A percentile compares a stretch with the other conserved stretches of the same genome.
Conservation (phyloP, 2,888 invertebrate genomes). For the Megaustenia siamemsis region DNA sequence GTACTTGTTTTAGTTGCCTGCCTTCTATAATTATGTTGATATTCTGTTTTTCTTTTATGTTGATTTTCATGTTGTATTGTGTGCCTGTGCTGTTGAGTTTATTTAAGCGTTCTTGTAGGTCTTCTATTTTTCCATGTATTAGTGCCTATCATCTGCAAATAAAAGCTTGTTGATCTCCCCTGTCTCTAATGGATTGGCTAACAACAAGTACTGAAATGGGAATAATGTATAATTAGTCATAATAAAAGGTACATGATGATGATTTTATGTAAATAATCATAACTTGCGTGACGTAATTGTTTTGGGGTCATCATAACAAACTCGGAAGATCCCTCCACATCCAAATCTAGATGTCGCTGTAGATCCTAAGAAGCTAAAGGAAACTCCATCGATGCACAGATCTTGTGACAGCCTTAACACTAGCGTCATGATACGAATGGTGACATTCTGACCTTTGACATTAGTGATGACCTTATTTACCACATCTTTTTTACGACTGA, state of each 20-base stretch:
- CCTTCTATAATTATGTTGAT: too few species aligned
- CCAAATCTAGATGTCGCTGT: not conserved
- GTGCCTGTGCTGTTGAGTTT: too few species aligned
- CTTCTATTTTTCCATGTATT: too few species aligned
- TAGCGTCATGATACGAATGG: conserved; percentile 6
- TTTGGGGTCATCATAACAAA: not conserved
- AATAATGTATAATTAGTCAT: too few species aligned
- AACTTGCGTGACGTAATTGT: not conserved
- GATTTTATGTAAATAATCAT: not conserved
- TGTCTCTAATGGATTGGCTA: too few species aligned
- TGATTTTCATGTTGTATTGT: too few species aligned
- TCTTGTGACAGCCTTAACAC: not conserved
- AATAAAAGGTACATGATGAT: not conserved
- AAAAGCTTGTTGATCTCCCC: too few species aligned
- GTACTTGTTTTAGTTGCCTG: too few species aligned
- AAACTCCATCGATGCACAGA: not conserved
- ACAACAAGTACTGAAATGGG: too few species aligned
- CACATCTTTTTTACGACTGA: not conserved
- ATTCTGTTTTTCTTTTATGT: too few species aligned
- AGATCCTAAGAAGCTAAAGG: not conserved
- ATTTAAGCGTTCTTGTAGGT: too few species aligned
- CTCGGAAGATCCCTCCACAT: conserved; percentile 4
- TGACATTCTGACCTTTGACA: not conserved
- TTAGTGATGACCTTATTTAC: not conserved
- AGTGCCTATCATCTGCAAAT: too few species aligned